phyloP scores from a whole-genome alignment of 2,113 vertebrate genomes.

The Lichenostomus cassidix region DNA sequence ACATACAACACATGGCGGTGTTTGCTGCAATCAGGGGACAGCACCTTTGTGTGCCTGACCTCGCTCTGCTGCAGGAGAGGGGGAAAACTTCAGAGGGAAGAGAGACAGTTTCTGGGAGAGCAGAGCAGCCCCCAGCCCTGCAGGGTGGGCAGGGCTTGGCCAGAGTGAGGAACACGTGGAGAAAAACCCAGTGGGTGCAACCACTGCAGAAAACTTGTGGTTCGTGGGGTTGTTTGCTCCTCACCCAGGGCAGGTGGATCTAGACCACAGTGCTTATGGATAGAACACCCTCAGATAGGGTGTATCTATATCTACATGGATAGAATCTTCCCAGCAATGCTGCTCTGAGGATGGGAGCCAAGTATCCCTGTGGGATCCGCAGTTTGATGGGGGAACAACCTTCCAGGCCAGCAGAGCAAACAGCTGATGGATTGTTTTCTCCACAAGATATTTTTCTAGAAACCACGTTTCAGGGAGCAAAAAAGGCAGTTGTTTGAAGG shows the following conservation, averaged over 20 bases:
- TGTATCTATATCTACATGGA: no score
- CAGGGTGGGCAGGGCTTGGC: not conserved
- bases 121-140: not conserved
- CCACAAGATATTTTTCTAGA: not conserved
- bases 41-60: slow-evolving; percentile 80
- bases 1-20: slow-evolving; percentile 83
- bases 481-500: not conserved
- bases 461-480: not conserved
- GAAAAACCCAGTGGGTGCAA: fast-evolving
- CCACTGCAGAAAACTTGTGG: fast-evolving
- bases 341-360: fast-evolving
- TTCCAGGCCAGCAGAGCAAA: not conserved
- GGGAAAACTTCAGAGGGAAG: slow-evolving; percentile 64
- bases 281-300: fast-evolving
- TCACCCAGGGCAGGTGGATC: fast-evolving
- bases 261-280: fast-evolving
- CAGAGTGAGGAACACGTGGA: fast-evolving
- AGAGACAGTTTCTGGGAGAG: slow-evolving; percentile 39
- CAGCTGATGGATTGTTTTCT: fast-evolving
- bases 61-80: slow-evolving; percentile 56
- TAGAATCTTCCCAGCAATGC: no score
- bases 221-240: fast-evolving
- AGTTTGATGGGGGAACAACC: fast-evolving
- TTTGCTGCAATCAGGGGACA: slow-evolving; percentile 77
- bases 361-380: fast-evolving